Evolutionary conservation across 2,797 vertebrate genomes (phyloP), one percentile per base, ranked within the genome.

Genomic region (Epinephelus coioides): DNA sequence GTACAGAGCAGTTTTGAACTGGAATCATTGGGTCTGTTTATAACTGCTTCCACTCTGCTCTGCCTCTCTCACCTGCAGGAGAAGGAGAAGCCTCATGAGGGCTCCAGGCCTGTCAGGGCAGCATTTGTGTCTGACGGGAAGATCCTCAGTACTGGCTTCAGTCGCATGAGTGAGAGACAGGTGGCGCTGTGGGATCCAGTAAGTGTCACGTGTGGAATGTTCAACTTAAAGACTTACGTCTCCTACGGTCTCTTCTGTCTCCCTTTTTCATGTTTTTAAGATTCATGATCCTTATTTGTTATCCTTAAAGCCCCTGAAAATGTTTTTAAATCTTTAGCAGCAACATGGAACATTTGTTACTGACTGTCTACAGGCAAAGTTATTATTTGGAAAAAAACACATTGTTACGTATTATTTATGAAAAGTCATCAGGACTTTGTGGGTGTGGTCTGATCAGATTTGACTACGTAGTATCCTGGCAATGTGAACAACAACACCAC

Each of bases 171-270:
- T 0, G 97, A 98, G 90, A 92, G 97, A 64, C 97, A 98, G 95
- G 96, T 98, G 96, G 97, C 97, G 34, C 94, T 98, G 84, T 98
- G 97, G 97, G 97, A 98, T 85, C 95, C 87, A 43, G 97, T 98
- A 83, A 95, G 97, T 90, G 30, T 19, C 25, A 7, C 30, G 19
- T n/a, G 5, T 50, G 34, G 34, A 34, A 2, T 19, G 30, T 46
- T 59, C 25, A 62, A n/a, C 15, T 43, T 7, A 2, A 53, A 5
- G 4, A 30, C 53, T 51, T 34, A n/a, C 38, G 5, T 53, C 12
- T 55, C n/a, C 10, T 43, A 46, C 25, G n/a, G 4, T 7, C 10
- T 23, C 0, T 5, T 38, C 8, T 53, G 44, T 51, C 25, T 67
- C 27, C 3, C 1, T 9, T 19, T 61, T 64, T 2, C 17, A 50